A percentile compares a stretch with the other conserved stretches of the same genome.
phyloP scores from a whole-genome alignment of 1,140 invertebrate genomes.

The Drosophila guanche region DNA sequence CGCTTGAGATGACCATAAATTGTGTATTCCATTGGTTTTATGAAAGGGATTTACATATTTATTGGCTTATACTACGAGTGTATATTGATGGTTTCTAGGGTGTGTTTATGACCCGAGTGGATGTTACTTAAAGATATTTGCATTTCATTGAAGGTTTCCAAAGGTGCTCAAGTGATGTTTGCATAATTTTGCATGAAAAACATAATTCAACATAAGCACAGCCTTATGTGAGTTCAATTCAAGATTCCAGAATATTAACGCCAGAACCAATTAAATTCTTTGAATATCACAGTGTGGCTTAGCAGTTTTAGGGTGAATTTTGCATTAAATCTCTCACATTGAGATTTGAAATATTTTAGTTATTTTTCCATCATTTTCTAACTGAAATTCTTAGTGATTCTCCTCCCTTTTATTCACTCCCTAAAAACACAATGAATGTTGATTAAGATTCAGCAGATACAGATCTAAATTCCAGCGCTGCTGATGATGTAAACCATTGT shows the following conservation, averaged over 20 bases:
- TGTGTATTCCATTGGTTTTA: constrained; percentile 35
- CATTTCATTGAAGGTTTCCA: constrained; percentile 21
- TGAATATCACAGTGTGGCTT: no score
- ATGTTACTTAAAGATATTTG: constrained; percentile 21
- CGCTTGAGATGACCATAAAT: constrained; percentile 15
- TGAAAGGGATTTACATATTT: constrained; percentile 34
- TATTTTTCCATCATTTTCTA: no score
- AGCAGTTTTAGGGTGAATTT: no score
- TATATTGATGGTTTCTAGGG: constrained; percentile 11
- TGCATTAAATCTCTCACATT: no score
- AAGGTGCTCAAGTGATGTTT: neutral
- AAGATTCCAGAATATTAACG: no score
- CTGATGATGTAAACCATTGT: constrained; percentile 24
- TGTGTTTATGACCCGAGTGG: constrained; percentile 23
- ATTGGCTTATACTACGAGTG: constrained; percentile 2
- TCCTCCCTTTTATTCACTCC: no score
- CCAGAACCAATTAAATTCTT: no score
- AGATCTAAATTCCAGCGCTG: constrained; percentile 18
- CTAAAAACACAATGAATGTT: neutral
- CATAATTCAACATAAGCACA: no score
- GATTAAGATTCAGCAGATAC: neutral
- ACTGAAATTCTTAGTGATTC: no score
- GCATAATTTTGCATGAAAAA: no score
- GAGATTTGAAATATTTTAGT: no score
- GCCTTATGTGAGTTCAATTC: no score